These are phyloP conservation scores for Heteromurus nitidus DNA, from an alignment of 2,888 invertebrate species.

Conservation along the genomic window DNA sequence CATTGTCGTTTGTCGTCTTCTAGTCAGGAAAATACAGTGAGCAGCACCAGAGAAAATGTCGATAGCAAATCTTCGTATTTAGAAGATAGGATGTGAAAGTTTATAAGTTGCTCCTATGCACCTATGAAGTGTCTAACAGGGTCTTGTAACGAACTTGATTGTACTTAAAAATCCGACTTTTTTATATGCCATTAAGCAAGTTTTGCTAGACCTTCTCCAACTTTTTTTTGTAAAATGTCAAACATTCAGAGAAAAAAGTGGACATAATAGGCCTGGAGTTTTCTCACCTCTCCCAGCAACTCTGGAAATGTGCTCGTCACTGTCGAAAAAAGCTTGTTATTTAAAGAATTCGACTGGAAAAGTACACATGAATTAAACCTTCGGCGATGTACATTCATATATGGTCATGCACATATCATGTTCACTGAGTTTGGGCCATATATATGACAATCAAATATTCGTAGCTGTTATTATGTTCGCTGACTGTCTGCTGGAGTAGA, in stretches of 20 bases:
- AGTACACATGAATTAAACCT: no score
- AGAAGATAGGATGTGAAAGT: conserved; percentile 6
- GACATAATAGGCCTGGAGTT: not conserved
- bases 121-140: not conserved
- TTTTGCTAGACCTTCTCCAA: conserved; percentile 8
- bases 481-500: no score
- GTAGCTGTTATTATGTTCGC: no score
- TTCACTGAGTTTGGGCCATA: no score
- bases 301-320: no score
- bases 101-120: not conserved
- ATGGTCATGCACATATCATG: no score
- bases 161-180: conserved; percentile 30
- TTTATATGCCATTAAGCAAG: conserved; percentile 14
- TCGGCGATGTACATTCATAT: no score
- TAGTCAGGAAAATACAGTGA: conserved; percentile 8
- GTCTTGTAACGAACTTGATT: conserved; percentile 33
- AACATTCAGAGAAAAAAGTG: conserved; percentile 10
- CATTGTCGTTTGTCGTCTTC: conserved; percentile 44
- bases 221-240: conserved; percentile 21
- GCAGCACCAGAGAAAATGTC: conserved; percentile 27
- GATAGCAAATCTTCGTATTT: conserved; percentile 27
- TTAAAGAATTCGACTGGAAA: no score
- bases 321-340: no score
- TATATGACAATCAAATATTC: no score
- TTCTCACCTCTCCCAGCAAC: no score